phyloP scores from a whole-genome alignment of 2,888 invertebrate species.

The Zonitis immaculata region DNA sequence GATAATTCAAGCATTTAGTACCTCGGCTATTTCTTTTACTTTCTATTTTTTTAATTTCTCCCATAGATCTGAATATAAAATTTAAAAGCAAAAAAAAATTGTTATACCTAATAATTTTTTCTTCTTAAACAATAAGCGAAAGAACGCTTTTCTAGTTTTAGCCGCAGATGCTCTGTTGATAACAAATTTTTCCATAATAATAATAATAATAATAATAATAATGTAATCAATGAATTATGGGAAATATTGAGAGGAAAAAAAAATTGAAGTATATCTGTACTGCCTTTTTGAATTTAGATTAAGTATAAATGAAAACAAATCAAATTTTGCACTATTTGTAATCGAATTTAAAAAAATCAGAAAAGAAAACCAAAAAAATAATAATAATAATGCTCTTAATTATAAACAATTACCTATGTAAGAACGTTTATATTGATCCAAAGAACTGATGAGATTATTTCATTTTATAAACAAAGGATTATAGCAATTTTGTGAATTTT shows the following conservation, averaged over 20 bases:
- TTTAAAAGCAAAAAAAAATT: no score
- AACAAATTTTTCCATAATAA: neutral
- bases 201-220: slow-evolving; percentile 12
- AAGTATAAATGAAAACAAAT: slow-evolving; percentile 7
- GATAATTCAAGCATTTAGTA: neutral
- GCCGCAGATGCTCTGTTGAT: neutral
- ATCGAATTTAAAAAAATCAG: slow-evolving; percentile 4
- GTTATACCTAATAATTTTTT: neutral
- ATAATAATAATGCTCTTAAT: neutral
- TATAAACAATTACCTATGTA: no score
- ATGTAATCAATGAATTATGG: slow-evolving; percentile 9
- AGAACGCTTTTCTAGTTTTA: neutral
- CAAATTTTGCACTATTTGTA: slow-evolving; percentile 20
- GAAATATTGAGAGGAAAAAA: neutral
- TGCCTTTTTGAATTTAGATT: slow-evolving; percentile 20
- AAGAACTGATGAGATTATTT: no score
- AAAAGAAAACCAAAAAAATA: neutral
- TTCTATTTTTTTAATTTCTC: neutral
- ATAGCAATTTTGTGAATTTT: no score
- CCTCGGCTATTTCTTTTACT: neutral
- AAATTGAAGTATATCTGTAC: slow-evolving; percentile 15
- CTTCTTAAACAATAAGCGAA: neutral
- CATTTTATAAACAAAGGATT: no score
- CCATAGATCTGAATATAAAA: neutral
- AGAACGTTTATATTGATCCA: no score